phyloP scores from a whole-genome alignment of 2,113 vertebrate genomes.

The Halcyon malimbica region DNA sequence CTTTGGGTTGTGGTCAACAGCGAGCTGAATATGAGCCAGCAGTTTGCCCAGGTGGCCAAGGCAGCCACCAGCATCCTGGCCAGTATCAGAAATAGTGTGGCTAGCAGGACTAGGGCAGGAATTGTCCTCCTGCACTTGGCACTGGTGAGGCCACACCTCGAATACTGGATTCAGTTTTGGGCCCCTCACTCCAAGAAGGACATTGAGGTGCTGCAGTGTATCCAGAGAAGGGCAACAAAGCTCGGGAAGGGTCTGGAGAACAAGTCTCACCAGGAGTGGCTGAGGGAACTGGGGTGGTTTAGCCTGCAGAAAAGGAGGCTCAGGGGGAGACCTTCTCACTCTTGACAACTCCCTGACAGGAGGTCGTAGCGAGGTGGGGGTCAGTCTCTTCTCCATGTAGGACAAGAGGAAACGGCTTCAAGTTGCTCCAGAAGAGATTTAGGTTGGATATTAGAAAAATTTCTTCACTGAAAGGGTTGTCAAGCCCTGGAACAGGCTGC shows the following conservation, averaged over 20 bases:
- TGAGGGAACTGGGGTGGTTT: neutral
- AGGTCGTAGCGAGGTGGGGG: neutral
- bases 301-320: neutral
- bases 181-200: neutral
- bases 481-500: neutral
- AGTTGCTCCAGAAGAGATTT: neutral
- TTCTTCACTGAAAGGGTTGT: neutral
- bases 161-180: neutral
- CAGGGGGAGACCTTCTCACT: neutral
- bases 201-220: neutral
- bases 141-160: neutral
- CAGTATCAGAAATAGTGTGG: neutral
- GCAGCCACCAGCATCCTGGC: neutral
- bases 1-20: neutral
- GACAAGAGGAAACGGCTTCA: neutral
- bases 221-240: neutral
- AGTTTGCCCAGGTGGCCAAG: neutral
- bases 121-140: neutral
- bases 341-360: neutral
- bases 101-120: neutral
- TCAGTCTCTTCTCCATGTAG: neutral
- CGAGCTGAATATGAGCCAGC: neutral
- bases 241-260: neutral
- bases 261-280: neutral
- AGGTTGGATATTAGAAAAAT: neutral